phyloP scores from a whole-genome alignment of 2,797 vertebrate species.

The Rhynchotus rufescens region DNA sequence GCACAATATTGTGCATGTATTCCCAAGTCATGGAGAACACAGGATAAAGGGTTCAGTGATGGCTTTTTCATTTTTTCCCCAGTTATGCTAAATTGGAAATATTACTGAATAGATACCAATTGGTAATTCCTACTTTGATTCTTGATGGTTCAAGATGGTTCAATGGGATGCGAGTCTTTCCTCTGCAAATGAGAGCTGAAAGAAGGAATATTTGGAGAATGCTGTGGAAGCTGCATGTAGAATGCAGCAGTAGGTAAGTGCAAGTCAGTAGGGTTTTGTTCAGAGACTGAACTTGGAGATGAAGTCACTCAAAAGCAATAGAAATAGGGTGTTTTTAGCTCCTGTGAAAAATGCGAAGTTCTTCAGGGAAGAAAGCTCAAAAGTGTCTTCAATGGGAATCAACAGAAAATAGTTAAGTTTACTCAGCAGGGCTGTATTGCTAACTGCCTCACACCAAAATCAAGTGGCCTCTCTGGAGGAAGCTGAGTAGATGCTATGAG shows the following conservation, averaged over 20 bases:
- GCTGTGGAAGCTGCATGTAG: not conserved
- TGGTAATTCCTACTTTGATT: not conserved
- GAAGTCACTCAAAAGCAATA: not conserved
- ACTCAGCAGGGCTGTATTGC: not conserved
- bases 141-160: not conserved
- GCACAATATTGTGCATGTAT: not conserved
- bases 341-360: not conserved
- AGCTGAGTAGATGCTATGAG: rapidly evolving
- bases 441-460: not conserved
- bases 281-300: not conserved
- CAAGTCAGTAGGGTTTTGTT: not conserved
- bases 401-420: not conserved
- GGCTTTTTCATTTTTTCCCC: not conserved
- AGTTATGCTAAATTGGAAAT: not conserved
- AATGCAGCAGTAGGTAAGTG: not conserved
- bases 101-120: not conserved
- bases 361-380: rapidly evolving
- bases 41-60: not conserved
- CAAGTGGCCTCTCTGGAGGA: not conserved
- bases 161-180: not conserved
- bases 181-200: not conserved
- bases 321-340: not conserved
- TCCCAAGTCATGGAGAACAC: not conserved
- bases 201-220: not conserved
- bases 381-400: not conserved